A percentile compares a stretch with the other conserved stretches of the same genome.
Evolutionary conservation across 1,140 invertebrate genomes (phyloP).

Genomic region (Goniozus legneri): DNA sequence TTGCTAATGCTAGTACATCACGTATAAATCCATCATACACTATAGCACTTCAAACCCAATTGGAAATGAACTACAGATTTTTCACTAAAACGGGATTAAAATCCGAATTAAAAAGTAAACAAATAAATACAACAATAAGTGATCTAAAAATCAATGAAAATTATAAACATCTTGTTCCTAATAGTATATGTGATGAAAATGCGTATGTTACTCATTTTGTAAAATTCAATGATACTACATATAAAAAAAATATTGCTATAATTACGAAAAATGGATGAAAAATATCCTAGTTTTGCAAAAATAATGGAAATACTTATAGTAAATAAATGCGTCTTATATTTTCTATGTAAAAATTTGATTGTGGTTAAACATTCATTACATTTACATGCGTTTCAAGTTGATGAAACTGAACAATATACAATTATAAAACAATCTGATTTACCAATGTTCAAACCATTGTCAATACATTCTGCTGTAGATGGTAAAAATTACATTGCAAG

Average conservation of each 20-base stretch:
- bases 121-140: neutral
- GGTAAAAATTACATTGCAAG: neutral
- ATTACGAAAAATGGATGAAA: neutral
- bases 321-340: neutral
- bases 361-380: neutral
- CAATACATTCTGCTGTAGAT: neutral
- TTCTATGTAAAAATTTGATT: neutral
- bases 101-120: neutral
- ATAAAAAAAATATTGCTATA: neutral
- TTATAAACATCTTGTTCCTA: neutral
- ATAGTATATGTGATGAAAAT: neutral
- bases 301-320: neutral
- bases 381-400: neutral
- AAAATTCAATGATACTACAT: neutral
- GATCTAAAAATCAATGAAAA: neutral
- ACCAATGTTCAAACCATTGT: neutral
- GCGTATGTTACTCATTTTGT: neutral
- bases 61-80: neutral
- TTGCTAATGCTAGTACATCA: neutral
- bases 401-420: neutral
- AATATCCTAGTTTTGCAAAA: neutral
- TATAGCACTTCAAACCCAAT: conserved; percentile 3
- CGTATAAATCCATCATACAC: neutral
- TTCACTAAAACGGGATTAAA: neutral
- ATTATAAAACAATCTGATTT: neutral